Conservation (phyloP, 37 sponge, comb jelly and placozoan species). For the Eunapius fragilis region DNA sequence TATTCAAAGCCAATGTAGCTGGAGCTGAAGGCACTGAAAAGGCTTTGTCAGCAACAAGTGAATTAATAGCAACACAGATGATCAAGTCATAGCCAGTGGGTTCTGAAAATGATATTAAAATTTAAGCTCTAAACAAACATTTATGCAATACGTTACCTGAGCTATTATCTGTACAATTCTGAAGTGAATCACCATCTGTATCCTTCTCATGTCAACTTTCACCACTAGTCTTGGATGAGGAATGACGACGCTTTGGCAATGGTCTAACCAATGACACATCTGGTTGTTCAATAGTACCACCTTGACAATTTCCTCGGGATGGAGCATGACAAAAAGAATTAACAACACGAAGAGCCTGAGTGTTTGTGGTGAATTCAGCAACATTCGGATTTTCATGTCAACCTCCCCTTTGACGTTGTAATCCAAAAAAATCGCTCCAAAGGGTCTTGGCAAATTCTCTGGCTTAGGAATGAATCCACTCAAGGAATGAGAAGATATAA, state of each 20-base stretch:
- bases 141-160: neutral
- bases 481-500: slow-evolving; percentile 17
- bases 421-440: too few species aligned
- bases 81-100: neutral
- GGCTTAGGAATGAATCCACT: slow-evolving; percentile 23
- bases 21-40: neutral
- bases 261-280: too few species aligned
- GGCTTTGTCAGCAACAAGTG: neutral
- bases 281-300: neutral
- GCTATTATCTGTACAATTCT: neutral
- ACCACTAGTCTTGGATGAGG: too few species aligned
- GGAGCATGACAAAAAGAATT: slow-evolving; percentile 11
- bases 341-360: slow-evolving; percentile 25
- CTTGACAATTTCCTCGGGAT: slow-evolving; percentile 22
- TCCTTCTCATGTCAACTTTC: too few species aligned
- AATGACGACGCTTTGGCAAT: too few species aligned
- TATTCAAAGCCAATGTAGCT: neutral
- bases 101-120: neutral
- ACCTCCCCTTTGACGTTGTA: too few species aligned
- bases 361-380: slow-evolving; percentile 17
- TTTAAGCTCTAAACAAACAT: neutral
- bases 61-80: neutral
- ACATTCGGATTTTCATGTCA: too few species aligned
- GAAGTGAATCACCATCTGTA: neutral
- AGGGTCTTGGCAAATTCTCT: too few species aligned